Conservation (phyloP, 2,888 invertebrate genomes). For the Hyles lineata region DNA sequence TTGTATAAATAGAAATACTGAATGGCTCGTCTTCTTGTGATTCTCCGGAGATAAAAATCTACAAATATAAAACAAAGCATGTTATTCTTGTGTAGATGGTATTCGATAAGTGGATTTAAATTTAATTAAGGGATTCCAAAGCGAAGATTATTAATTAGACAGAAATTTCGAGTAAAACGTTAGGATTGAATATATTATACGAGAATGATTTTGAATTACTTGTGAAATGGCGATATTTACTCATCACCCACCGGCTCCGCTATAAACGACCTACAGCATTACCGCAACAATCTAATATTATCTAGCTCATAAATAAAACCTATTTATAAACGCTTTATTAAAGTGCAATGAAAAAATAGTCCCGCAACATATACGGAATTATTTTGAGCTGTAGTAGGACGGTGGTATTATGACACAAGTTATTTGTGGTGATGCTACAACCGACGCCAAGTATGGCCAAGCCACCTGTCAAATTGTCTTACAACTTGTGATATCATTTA, state of each 20-base stretch:
- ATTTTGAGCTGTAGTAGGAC: conserved; percentile 34
- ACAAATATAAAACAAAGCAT: neutral
- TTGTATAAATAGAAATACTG: neutral
- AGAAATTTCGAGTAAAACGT: too few relatives aligned
- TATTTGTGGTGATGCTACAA: conserved; percentile 34
- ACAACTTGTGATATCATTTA: neutral
- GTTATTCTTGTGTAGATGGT: too few relatives aligned
- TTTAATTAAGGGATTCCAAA: too few relatives aligned
- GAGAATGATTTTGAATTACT: too few relatives aligned
- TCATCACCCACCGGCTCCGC: neutral
- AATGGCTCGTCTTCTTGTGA: neutral
- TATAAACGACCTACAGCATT: neutral
- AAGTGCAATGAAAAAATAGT: conserved; percentile 35
- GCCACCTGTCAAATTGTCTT: neutral
- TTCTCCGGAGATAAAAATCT: neutral
- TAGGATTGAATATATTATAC: too few relatives aligned
- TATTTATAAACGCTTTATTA: conserved; percentile 33
- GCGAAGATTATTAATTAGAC: too few relatives aligned
- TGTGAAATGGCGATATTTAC: neutral
- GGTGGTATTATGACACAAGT: conserved; percentile 38
- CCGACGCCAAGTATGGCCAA: neutral
- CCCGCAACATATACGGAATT: conserved; percentile 33
- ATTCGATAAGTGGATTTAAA: too few relatives aligned
- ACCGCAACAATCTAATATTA: conserved; percentile 16
- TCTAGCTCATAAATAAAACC: conserved; percentile 16